Base-by-base conservation (phyloP, 2,888 invertebrate species). In the Strigamia maritima region DNA sequence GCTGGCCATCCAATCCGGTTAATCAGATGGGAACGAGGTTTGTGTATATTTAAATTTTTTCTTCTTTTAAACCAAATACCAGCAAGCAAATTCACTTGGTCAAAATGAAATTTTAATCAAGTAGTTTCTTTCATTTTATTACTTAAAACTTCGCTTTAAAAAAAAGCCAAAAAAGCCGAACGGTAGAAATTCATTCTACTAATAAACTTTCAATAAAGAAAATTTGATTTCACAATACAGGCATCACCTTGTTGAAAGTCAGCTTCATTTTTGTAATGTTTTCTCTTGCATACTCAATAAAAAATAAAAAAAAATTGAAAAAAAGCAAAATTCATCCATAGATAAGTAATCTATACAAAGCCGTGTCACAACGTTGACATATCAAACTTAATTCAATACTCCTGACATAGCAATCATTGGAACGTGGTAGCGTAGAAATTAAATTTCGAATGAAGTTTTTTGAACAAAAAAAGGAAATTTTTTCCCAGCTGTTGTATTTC, bases 1-100 rank as follows among this genome's bases (percentile, higher is more conserved):
- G 95, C 97, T 81, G 97, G 97, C 54, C 95, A 95, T 87, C 97
- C 97, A 12, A 94, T 97, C 82, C 94, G 95, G 84, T 92, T 92
- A 75, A 94, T 97, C 83, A 93, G 94, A 22, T 98, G 97, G 97
- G 95, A 95, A 87, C 90, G 95, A 87, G 94, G 95, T 90, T 87
- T 88, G 85, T 84, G n/a, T 75, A 78, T 1, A 44, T 22, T 10
- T 40, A 10, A 2, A 12, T 22, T n/a, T 49, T 6, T 10, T 49
- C 6, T 49, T 6, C 49, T 49, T 31, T 31, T 6, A 31, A 31
- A 31, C 31, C 6, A 31, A 31, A 31, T 4, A 31, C n/a, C n/a
- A 31, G 31, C 6, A 31, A 31, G 31, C 31, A 31, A 31, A 31
- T 31, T 6, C 2, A 31, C 2, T 31, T 6, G 6, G 31, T 6